These are phyloP conservation scores for Synaphobranchus kaupii DNA, from an alignment of 2,797 vertebrate genomes.

Conservation along the genomic window DNA sequence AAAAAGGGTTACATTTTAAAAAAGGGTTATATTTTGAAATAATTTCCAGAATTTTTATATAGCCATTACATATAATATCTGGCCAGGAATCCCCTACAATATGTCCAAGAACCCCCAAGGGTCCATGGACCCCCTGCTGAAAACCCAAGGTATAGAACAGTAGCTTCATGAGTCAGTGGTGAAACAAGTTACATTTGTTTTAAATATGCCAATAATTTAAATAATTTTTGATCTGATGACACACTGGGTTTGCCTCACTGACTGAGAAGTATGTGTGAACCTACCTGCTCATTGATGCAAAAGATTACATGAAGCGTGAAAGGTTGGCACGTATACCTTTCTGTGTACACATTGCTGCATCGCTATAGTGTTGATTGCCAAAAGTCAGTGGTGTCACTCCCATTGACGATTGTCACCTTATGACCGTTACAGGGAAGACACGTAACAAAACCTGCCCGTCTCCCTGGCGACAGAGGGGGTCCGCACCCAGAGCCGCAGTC, in stretches of 20 bases:
- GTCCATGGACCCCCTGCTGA: no score
- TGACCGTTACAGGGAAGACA: background rate
- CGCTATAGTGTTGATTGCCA: background rate
- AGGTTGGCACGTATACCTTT: background rate
- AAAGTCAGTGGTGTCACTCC: background rate
- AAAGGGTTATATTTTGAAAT: no score
- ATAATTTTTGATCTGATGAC: background rate
- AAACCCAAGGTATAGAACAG: background rate
- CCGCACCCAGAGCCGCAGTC: background rate
- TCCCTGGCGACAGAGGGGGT: background rate
- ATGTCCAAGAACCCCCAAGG: no score
- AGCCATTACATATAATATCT: no score
- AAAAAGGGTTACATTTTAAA: no score
- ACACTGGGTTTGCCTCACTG: background rate
- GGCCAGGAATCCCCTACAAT: no score
- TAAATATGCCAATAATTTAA: conserved; percentile 13
- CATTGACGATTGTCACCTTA: background rate
- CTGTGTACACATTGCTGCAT: background rate
- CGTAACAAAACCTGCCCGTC: background rate
- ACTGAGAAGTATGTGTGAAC: background rate
- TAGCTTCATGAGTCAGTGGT: background rate
- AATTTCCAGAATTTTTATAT: no score
- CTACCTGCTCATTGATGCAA: background rate
- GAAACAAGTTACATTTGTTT: background rate
- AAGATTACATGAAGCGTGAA: background rate